Conservation (phyloP, 2,888 invertebrate genomes). For the Patella depressa region DNA sequence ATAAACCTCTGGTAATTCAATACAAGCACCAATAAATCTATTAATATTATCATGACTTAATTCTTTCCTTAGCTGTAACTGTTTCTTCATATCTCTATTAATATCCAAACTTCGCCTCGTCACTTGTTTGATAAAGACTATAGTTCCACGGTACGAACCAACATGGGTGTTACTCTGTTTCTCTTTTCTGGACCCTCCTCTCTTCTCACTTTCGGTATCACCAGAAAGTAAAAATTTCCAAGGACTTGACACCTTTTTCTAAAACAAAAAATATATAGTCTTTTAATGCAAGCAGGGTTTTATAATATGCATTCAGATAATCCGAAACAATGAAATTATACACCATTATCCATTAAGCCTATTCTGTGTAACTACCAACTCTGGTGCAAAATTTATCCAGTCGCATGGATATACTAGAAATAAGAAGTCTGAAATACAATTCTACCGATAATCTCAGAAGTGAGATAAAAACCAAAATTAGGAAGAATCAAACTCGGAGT, state of each 20-base stretch:
- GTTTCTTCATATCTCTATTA: slow-evolving; percentile 64
- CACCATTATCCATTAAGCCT: too few relatives aligned
- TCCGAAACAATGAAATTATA: too few relatives aligned
- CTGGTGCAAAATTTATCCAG: too few relatives aligned
- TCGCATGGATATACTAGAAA: too few relatives aligned
- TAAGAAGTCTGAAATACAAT: too few relatives aligned
- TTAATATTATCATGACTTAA: slow-evolving; percentile 69
- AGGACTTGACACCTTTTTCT: slow-evolving; percentile 42
- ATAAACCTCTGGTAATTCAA: slow-evolving; percentile 65
- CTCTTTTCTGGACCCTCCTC: slow-evolving; percentile 20
- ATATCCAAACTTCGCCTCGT: slow-evolving; percentile 62
- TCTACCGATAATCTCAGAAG: too few relatives aligned
- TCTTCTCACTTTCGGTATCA: slow-evolving; percentile 35
- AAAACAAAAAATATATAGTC: slow-evolving; percentile 10
- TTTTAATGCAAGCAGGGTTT: too few relatives aligned
- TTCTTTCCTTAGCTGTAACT: slow-evolving; percentile 67
- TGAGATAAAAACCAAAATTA: too few relatives aligned
- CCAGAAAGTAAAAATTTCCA: slow-evolving; percentile 46
- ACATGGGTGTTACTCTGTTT: slow-evolving; percentile 42
- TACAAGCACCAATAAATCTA: slow-evolving; percentile 68
- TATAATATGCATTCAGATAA: too few relatives aligned
- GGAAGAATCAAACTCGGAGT: too few relatives aligned
- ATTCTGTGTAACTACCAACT: too few relatives aligned
- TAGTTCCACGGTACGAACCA: slow-evolving; percentile 64
- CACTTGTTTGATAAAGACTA: slow-evolving; percentile 86